Evolutionary conservation across 2,888 invertebrate species (phyloP).

Genomic region (Drosophila leonis): DNA sequence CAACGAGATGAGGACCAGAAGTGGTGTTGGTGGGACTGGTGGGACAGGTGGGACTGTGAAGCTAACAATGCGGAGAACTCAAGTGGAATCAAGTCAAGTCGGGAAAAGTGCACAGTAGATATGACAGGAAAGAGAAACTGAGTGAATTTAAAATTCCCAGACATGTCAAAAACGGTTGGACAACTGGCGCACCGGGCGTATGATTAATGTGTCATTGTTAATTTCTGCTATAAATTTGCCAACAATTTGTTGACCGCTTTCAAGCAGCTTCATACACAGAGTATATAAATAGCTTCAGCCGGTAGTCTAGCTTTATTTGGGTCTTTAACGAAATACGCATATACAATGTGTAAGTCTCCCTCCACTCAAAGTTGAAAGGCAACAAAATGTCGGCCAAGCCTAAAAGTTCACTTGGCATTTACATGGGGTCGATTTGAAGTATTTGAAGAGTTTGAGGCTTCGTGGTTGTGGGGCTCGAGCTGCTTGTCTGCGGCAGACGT

Average conservation of each 20-base stretch:
- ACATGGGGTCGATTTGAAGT: constrained; percentile 36
- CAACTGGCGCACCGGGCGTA: constrained; percentile 43
- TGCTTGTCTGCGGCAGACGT: constrained; percentile 39
- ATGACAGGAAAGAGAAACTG: constrained; percentile 24
- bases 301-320: background rate
- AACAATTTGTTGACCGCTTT: constrained; percentile 61
- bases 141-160: constrained; percentile 58
- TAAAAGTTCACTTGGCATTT: constrained; percentile 38
- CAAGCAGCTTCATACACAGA: constrained; percentile 45
- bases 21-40: too few species aligned
- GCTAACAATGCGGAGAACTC: constrained; percentile 42
- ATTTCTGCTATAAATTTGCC: constrained; percentile 66
- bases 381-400: constrained; percentile 55
- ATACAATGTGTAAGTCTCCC: constrained; percentile 17
- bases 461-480: constrained; percentile 1
- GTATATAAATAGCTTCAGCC: constrained; percentile 39
- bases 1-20: background rate
- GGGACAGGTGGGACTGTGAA: constrained; percentile 8
- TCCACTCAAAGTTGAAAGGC: constrained; percentile 16
- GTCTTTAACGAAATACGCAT: constrained; percentile 28
- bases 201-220: constrained; percentile 72
- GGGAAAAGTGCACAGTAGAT: constrained; percentile 38
- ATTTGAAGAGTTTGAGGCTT: constrained; percentile 3
- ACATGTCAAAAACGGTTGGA: constrained; percentile 34
- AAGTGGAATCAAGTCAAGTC: constrained; percentile 57